These are phyloP conservation scores for Iphiclides podalirius DNA, from an alignment of 2,888 invertebrate genomes.

Conservation along the genomic window DNA sequence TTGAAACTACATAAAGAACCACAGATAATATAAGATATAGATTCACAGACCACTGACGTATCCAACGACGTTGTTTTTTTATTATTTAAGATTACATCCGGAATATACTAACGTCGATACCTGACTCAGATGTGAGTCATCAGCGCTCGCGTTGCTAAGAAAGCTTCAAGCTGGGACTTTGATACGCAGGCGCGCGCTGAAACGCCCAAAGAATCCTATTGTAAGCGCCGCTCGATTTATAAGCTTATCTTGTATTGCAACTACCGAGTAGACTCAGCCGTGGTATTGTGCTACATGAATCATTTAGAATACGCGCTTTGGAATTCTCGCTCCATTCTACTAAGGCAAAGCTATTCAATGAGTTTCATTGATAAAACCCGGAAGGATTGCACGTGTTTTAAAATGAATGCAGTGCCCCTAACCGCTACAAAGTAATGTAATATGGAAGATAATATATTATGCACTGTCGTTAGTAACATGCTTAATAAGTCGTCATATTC, in stretches of 20 bases:
- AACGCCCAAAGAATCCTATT: slow-evolving; percentile 67
- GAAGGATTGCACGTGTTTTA: slow-evolving; percentile 13
- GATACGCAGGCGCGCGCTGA: slow-evolving; percentile 46
- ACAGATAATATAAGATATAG: not conserved
- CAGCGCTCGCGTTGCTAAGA: slow-evolving; percentile 47
- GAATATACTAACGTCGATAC: slow-evolving; percentile 16
- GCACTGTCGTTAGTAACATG: not conserved
- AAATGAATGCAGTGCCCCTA: not conserved
- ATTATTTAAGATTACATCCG: slow-evolving; percentile 15
- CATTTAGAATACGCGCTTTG: slow-evolving; percentile 28
- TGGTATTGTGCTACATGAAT: slow-evolving; percentile 32
- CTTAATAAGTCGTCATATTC: not conserved
- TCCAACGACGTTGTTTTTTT: slow-evolving; percentile 1
- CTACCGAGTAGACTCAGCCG: slow-evolving; percentile 43
- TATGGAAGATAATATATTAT: not conserved
- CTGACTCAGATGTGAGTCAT: slow-evolving; percentile 69
- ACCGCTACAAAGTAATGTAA: not conserved
- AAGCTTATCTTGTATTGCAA: slow-evolving; percentile 47
- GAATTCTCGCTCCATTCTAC: slow-evolving; percentile 30
- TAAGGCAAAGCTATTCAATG: slow-evolving; percentile 18
- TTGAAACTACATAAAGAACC: not conserved
- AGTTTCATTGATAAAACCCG: slow-evolving; percentile 22
- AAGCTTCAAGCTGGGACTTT: slow-evolving; percentile 44
- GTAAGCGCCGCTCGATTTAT: slow-evolving; percentile 64
- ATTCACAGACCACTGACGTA: not conserved